phyloP scores from a whole-genome alignment of 2,113 vertebrate species.

The Scomber colias region DNA sequence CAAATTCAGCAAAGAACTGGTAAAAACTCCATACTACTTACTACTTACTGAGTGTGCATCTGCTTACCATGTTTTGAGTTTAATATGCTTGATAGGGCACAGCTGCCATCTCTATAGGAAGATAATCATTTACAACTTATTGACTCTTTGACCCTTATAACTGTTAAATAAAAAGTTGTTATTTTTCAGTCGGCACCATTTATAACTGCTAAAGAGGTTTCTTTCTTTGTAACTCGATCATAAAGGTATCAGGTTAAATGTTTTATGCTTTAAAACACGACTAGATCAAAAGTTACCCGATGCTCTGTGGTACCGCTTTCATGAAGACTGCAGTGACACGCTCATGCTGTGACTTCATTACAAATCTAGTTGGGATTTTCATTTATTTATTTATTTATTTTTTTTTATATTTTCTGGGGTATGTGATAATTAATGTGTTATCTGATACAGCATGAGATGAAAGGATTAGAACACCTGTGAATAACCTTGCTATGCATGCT shows the following conservation, averaged over 20 bases:
- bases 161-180: neutral
- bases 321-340: conserved; percentile 37
- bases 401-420: conserved; percentile 49
- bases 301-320: conserved; percentile 26
- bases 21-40: conserved; percentile 7
- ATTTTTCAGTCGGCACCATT: neutral
- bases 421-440: conserved; percentile 71
- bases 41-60: neutral
- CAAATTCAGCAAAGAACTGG: conserved; percentile 5
- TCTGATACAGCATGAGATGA: conserved; percentile 61
- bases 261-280: conserved; percentile 27
- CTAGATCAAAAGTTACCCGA: conserved; percentile 37
- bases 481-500: conserved; percentile 48
- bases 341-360: conserved; percentile 68
- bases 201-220: conserved; percentile 10
- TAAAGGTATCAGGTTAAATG: conserved; percentile 34
- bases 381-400: neutral
- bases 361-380: conserved; percentile 21
- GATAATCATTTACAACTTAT: neutral
- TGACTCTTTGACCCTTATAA: neutral
- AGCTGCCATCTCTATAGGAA: neutral
- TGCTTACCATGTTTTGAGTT: conserved; percentile 11
- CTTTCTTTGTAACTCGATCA: conserved; percentile 11
- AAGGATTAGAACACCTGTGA: conserved; percentile 62
- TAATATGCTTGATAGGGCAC: neutral